Base-by-base conservation (phyloP, 2,797 vertebrate species). In the Rhadinocentrus ornatus region DNA sequence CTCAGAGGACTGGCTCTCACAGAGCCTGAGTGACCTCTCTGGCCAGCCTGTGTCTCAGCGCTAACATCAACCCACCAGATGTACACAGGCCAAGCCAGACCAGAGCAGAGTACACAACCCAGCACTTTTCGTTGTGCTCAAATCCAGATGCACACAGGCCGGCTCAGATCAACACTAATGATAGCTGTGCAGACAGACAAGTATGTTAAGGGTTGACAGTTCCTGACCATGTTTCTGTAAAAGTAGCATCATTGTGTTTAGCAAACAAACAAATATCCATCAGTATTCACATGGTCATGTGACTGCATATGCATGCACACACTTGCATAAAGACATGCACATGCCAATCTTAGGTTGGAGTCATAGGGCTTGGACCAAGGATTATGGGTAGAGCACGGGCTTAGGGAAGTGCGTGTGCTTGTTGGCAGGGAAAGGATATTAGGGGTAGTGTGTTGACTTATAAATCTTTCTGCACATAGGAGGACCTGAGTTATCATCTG, bases 401-500 rank as follows among this genome's bases (percentile, higher is more conserved):
- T 88, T 80, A 85, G 74, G 80, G 64, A 77, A 73, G 66, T 65
- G 78, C 70, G 70, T 88, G 86, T 80, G 87, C 73, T 87, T 75
- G 63, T 78, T 84, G 84, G 75, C 75, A 80, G 78, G 73, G 71
- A 78, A 69, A 78, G 82, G 73, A 86, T 83, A 86, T 86, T 86
- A 85, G 75, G 74, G 66, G 67, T 83, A 81, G 83, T 79, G 85
- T 89, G 86, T 81, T 89, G 81, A 88, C 88, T 93, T 88, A 93
- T 92, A 88, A 91, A 92, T 92, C 87, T 90, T 76, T 69, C 79
- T 82, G 80, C 84, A 87, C 80, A 83, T 83, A 72, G 79, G 78
- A 86, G 82, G 81, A 85, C 79, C 79, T 81, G 86, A 92, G 84
- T 89, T 92, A 90, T 93, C 89, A 88, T 93, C 87, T 90, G 82